Conservation (phyloP, 2,113 vertebrate species). For the Machaerirhynchus nigripectus region DNA sequence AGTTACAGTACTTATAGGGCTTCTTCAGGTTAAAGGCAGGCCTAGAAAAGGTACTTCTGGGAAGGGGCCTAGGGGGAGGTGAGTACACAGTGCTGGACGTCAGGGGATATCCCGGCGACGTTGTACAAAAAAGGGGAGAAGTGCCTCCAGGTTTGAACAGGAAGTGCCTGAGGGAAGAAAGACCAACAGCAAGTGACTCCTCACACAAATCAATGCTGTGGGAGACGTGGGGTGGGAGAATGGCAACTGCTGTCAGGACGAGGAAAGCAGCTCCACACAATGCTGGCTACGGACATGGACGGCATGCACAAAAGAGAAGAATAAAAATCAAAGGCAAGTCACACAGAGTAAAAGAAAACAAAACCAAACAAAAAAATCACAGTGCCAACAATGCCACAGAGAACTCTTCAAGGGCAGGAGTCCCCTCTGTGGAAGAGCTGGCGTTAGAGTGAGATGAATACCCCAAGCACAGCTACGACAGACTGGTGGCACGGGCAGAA, state of each 20-base stretch:
- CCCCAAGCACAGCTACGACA: constrained; percentile 10
- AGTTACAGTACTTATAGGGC: constrained; percentile 96
- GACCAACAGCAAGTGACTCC: constrained; percentile 17
- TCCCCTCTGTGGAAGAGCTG: constrained; percentile 20
- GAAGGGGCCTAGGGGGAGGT: constrained; percentile 93
- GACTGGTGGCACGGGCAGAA: constrained; percentile 28
- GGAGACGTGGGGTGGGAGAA: not conserved
- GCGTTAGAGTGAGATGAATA: not conserved
- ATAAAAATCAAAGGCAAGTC: constrained; percentile 37
- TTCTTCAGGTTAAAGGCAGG: constrained; percentile 98
- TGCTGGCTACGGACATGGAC: constrained; percentile 40
- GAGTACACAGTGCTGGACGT: constrained; percentile 99
- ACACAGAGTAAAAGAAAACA: constrained; percentile 3
- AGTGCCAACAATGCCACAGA: constrained; percentile 40
- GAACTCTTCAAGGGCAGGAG: constrained; percentile 30
- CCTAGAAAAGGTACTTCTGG: constrained; percentile 92
- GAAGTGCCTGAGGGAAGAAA: constrained; percentile 88
- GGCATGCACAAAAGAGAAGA: constrained; percentile 65
- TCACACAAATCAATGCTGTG: not conserved
- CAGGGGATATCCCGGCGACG: constrained; percentile 94
- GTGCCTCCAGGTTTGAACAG: constrained; percentile 98
- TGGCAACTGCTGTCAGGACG: not conserved
- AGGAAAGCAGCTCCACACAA: constrained; percentile 44
- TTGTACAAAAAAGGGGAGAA: constrained; percentile 96
- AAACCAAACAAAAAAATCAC: not conserved